phyloP scores from a whole-genome alignment of 2,888 invertebrate genomes.

The Scelioninae gen. 2 region DNA sequence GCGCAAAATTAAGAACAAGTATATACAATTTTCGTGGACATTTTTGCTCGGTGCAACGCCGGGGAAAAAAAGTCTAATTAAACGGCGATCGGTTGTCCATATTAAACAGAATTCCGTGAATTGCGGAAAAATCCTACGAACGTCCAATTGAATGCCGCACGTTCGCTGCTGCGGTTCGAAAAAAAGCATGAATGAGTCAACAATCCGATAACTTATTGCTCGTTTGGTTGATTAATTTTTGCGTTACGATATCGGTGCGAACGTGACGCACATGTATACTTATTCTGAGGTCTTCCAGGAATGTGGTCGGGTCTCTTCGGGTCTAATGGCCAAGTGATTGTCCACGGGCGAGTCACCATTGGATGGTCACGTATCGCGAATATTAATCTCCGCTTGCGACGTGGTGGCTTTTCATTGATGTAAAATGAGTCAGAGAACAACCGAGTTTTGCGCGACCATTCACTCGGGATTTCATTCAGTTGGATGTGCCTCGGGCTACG shows the following conservation, averaged over 20 bases:
- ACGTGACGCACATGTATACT: conserved; percentile 44
- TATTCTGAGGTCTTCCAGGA: conserved; percentile 42
- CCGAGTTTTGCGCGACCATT: conserved; percentile 63
- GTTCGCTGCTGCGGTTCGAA: too few species aligned
- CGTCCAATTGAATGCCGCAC: too few species aligned
- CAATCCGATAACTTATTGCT: conserved; percentile 5
- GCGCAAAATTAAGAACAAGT: too few species aligned
- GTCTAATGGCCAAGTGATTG: conserved; percentile 39
- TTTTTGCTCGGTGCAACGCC: too few species aligned
- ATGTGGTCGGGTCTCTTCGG: conserved; percentile 21
- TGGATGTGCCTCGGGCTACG: conserved; percentile 62
- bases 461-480: conserved; percentile 68
- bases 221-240: conserved; percentile 31
- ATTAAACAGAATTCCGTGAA: too few species aligned
- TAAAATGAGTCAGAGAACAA: conserved; percentile 65
- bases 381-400: conserved; percentile 61
- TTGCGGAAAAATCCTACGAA: too few species aligned
- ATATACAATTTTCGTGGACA: too few species aligned
- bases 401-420: conserved; percentile 65
- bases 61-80: too few species aligned
- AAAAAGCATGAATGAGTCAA: conserved; percentile 32
- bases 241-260: conserved; percentile 32
- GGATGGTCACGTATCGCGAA: conserved; percentile 55
- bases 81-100: too few species aligned
- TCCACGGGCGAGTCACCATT: conserved; percentile 37